Conservation (phyloP, 2,797 vertebrate species). For the Coracias cyanogaster region DNA sequence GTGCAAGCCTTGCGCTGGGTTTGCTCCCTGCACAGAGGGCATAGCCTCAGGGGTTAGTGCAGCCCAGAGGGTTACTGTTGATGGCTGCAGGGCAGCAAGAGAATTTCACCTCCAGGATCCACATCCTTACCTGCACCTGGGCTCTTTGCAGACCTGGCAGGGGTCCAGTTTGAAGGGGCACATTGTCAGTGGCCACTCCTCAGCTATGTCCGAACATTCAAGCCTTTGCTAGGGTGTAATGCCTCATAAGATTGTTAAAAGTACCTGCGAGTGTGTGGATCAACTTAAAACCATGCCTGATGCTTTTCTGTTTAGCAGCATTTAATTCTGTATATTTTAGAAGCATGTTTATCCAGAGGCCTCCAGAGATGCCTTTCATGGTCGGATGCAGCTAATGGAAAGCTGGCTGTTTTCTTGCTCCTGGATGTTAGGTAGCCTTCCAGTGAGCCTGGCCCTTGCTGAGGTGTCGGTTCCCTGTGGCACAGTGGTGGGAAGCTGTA, state of each 20-base stretch:
- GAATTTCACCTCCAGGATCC: neutral
- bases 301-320: neutral
- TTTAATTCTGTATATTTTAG: neutral
- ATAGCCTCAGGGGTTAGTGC: neutral
- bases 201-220: neutral
- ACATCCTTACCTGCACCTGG: neutral
- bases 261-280: neutral
- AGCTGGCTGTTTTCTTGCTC: neutral
- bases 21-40: neutral
- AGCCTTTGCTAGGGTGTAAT: neutral
- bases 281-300: neutral
- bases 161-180: neutral
- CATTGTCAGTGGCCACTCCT: neutral
- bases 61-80: neutral
- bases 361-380: conserved; percentile 10
- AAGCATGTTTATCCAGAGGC: neutral
- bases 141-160: neutral
- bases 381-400: neutral
- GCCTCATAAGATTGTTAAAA: neutral
- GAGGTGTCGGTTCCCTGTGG: neutral
- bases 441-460: neutral
- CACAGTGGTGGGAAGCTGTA: neutral
- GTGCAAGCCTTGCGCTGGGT: neutral
- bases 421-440: conserved; percentile 7
- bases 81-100: neutral